Base-by-base conservation (phyloP, 2,113 vertebrate genomes). In the Lepisosteus oculatus region DNA sequence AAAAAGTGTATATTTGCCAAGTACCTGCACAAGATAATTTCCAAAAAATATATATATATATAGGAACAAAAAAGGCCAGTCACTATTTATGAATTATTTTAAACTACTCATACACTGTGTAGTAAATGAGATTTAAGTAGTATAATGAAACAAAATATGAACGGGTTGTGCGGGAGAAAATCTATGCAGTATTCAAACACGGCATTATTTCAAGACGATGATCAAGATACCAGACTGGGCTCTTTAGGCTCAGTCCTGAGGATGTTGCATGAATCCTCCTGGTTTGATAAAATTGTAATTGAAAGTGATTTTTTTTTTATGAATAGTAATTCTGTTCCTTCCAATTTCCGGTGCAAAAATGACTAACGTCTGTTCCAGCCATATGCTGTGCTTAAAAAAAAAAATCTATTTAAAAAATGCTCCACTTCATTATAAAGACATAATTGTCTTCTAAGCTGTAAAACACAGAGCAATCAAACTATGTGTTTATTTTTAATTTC, bases 401-500 rank as follows among this genome's bases (percentile, higher is more conserved):
- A 75, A 51, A 72, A 68, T 81, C 73, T 80, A 78, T 84, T 84
- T 84, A 67, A 74, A 51, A 67, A 79, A 81, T 72, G 67, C 73
- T 86, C 13, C 71, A 81, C 81, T 82, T 77, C 73, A 84, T 87
- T 80, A 85, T 88, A 76, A 82, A 84, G 81, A 84, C 78, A 74
- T 85, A 87, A 90, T 82, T 89, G 87, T 85, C 82, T 79, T 77
- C 69, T 80, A 78, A 77, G 78, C 76, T 77, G 72, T 80, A 85
- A 87, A 88, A 85, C 83, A 90, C 87, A 85, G 83, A 80, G 72
- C 73, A 84, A 85, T 77, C 78, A 79, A 76, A 66, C 73, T 75
- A 80, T 82, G 76, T 76, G 77, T 84, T 88, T 86, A 79, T 85
- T 86, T 87, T 83, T 83, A 82, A 84, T 88, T 85, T 84, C 76